Percentiles rank a stretch among this genome's conserved stretches.
phyloP scores from a whole-genome alignment of 2,113 vertebrate species.

The Sterrhoptilus dennistouni region DNA sequence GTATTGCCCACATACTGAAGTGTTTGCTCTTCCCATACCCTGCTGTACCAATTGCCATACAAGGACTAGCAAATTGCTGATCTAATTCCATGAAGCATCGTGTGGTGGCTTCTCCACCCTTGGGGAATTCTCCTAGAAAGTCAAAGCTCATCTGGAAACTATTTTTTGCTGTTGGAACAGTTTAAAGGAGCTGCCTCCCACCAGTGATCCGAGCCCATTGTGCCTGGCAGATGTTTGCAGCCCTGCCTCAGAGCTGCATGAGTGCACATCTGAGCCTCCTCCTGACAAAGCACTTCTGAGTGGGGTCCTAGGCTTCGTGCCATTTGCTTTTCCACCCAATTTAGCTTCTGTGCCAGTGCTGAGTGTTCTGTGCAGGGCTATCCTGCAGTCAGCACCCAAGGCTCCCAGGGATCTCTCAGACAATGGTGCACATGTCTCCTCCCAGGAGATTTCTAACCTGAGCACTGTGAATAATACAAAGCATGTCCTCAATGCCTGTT shows the following conservation, averaged over 20 bases:
- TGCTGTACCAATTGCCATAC: background rate
- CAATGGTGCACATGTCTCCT: fast-evolving
- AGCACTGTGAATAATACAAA: background rate
- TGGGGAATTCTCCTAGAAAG: background rate
- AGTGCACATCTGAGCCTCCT: background rate
- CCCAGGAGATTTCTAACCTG: background rate
- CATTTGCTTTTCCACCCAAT: background rate
- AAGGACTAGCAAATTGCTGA: background rate
- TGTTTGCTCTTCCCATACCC: background rate
- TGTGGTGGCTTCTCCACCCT: background rate
- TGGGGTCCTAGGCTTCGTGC: fast-evolving
- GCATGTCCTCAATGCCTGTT: fast-evolving
- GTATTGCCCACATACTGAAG: background rate
- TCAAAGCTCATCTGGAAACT: background rate
- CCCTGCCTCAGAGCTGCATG: background rate
- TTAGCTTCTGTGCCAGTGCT: background rate
- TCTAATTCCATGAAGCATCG: background rate
- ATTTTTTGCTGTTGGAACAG: background rate
- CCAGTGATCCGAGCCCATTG: fast-evolving
- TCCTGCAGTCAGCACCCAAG: background rate
- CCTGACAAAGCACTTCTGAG: background rate
- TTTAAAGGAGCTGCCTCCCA: background rate
- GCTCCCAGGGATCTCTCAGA: fast-evolving
- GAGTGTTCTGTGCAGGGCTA: background rate
- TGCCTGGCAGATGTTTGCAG: background rate